Evolutionary conservation across 2,113 vertebrate species (phyloP).

Genomic region (Camelus dromedarius): DNA sequence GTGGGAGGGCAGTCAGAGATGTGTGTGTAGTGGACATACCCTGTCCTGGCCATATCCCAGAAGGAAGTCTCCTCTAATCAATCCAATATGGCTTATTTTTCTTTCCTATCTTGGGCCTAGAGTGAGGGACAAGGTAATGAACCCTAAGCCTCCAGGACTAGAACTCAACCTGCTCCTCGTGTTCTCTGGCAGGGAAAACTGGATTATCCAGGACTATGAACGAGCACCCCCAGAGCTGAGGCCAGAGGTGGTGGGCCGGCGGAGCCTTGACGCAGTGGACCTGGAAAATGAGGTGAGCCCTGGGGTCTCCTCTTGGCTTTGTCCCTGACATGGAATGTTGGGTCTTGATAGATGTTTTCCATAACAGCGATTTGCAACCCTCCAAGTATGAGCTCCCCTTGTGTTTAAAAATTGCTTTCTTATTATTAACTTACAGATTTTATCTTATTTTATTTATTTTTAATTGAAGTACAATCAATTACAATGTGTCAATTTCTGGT

Average conservation of each 20-base stretch:
- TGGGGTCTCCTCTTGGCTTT: not conserved
- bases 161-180: not conserved
- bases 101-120: not conserved
- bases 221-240: conserved; percentile 86
- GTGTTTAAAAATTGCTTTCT: conserved; percentile 35
- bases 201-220: conserved; percentile 88
- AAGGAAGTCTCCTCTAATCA: not conserved
- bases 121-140: not conserved
- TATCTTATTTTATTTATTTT: not conserved
- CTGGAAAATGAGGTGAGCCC: conserved; percentile 87
- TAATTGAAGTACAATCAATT: too few relatives aligned
- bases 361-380: not conserved
- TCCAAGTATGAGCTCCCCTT: not conserved
- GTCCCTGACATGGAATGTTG: not conserved
- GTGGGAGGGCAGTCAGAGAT: not conserved
- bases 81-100: not conserved
- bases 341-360: conserved; percentile 6
- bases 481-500: too few relatives aligned
- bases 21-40: not conserved
- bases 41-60: not conserved
- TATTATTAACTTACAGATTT: conserved; percentile 18
- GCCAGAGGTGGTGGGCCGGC: conserved; percentile 64
- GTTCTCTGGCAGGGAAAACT: conserved; percentile 85
- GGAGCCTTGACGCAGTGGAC: conserved; percentile 78
- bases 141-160: not conserved